These are phyloP conservation scores for Psephotus haematonotus DNA, from an alignment of 2,113 vertebrate species.

Conservation along the genomic window DNA sequence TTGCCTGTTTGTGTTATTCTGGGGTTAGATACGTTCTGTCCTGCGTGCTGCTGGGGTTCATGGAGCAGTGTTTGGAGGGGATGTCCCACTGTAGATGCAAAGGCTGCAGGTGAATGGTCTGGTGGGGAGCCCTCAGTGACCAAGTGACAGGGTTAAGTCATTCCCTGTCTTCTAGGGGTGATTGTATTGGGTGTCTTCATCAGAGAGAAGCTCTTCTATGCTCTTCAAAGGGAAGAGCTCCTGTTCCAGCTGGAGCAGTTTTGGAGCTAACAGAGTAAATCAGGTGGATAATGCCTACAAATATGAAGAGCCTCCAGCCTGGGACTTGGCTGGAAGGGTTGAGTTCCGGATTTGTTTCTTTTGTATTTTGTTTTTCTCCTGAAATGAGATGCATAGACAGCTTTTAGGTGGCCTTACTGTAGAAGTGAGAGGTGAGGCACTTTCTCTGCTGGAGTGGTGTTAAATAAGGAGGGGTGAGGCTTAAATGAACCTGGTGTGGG, in stretches of 20 bases:
- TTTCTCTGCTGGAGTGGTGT: background rate
- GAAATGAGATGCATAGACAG: background rate
- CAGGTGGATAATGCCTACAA: too few species aligned
- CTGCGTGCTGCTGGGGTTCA: background rate
- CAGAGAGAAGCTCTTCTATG: background rate
- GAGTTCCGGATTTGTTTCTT: rapidly evolving
- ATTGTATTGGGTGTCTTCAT: rapidly evolving
- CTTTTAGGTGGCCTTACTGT: background rate
- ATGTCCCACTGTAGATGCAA: rapidly evolving
- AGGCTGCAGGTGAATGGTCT: background rate
- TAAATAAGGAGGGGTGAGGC: background rate
- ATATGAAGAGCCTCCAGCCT: rapidly evolving
- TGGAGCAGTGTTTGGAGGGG: background rate
- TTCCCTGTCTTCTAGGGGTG: background rate
- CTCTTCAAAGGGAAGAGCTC: background rate
- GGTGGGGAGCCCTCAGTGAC: background rate
- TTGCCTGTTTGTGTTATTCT: background rate
- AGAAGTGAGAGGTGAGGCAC: background rate
- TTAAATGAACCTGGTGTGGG: rapidly evolving
- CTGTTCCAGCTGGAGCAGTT: background rate
- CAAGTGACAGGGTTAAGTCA: rapidly evolving
- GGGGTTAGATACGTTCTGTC: rapidly evolving
- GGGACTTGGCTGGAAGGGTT: background rate
- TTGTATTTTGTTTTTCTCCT: rapidly evolving
- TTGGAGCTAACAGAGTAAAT: rapidly evolving